phyloP scores from a whole-genome alignment of 2,888 invertebrate genomes.

The Tetranychus truncatus region DNA sequence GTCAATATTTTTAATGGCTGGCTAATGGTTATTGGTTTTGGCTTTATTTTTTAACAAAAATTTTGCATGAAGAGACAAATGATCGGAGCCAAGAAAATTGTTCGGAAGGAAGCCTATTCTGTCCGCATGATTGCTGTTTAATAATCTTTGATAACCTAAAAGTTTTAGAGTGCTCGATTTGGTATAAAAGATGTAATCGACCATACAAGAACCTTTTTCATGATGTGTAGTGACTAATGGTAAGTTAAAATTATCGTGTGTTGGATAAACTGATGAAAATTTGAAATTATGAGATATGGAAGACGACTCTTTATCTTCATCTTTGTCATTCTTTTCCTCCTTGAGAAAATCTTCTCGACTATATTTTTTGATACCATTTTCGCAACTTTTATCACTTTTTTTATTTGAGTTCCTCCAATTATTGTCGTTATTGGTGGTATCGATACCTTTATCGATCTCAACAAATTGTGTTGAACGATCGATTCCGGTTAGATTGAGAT shows the following conservation, averaged over 20 bases:
- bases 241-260: not conserved
- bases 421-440: no score
- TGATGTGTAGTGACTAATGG: constrained; percentile 21
- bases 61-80: constrained; percentile 54
- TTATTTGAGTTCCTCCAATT: no score
- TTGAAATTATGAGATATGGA: constrained; percentile 18
- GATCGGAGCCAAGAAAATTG: constrained; percentile 54
- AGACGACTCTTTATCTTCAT: not conserved
- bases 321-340: not conserved
- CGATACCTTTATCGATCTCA: no score
- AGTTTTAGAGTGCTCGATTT: constrained; percentile 37
- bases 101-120: constrained; percentile 51
- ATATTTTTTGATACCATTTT: no score
- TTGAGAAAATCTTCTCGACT: not conserved
- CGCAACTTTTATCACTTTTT: no score
- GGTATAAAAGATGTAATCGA: constrained; percentile 73
- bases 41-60: constrained; percentile 40
- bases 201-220: constrained; percentile 31
- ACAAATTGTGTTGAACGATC: constrained; percentile 33
- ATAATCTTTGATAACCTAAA: constrained; percentile 46
- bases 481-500: constrained; percentile 35
- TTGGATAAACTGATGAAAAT: constrained; percentile 19
- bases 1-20: no score
- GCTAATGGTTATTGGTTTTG: not conserved
- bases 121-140: constrained; percentile 43